phyloP scores from a whole-genome alignment of 2,113 vertebrate genomes.

The Chitala chitala region DNA sequence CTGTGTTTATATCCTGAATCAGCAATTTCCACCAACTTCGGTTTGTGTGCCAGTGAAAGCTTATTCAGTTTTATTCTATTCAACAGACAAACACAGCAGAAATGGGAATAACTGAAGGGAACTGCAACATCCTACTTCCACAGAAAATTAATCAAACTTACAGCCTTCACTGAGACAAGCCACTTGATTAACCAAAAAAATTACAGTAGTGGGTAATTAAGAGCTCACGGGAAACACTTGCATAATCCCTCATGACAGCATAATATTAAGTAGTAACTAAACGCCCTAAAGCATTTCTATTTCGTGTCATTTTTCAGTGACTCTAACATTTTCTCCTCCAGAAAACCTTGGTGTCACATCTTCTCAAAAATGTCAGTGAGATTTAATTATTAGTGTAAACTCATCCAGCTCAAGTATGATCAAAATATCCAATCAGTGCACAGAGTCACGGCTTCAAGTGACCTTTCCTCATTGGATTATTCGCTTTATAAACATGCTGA shows the following conservation, averaged over 20 bases:
- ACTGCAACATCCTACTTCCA: conserved; percentile 6
- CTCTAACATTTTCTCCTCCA: not conserved
- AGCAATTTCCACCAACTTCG: too few species aligned
- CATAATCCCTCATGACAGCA: not conserved
- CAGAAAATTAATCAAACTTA: conserved; percentile 9
- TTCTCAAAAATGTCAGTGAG: conserved; percentile 1
- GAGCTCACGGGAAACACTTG: not conserved
- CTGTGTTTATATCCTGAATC: too few species aligned
- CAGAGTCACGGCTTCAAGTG: too few species aligned
- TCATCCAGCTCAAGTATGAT: too few species aligned
- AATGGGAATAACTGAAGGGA: conserved; percentile 1
- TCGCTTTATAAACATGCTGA: too few species aligned
- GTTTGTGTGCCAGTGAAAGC: too few species aligned
- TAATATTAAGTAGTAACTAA: conserved; percentile 4
- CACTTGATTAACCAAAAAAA: conserved; percentile 14
- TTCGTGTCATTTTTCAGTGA: not conserved
- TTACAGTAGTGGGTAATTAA: conserved; percentile 4
- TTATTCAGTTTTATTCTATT: too few species aligned
- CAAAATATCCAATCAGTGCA: too few species aligned
- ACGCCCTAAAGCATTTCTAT: not conserved
- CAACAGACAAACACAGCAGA: not conserved
- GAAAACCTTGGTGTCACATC: conserved; percentile 1
- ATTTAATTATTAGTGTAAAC: not conserved
- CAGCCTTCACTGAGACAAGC: conserved; percentile 19
- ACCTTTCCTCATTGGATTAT: too few species aligned